Conservation (phyloP, 2,888 invertebrate species). For the Notocelia uddmanniana region DNA sequence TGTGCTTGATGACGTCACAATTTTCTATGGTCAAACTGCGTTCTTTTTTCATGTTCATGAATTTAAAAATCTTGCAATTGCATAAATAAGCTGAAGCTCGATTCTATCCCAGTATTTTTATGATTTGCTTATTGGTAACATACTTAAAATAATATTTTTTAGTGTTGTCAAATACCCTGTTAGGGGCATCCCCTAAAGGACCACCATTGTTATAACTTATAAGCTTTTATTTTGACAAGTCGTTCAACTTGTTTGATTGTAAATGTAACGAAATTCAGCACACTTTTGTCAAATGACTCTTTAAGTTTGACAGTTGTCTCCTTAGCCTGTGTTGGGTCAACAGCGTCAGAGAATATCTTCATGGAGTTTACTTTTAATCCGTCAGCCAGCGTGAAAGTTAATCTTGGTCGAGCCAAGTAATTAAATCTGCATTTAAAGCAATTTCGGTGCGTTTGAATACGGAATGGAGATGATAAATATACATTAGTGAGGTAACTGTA, state of each 20-base stretch:
- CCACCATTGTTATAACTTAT: no score
- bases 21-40: no score
- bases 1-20: no score
- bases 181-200: no score
- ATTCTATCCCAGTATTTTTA: no score
- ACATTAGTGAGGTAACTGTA: constrained; percentile 37
- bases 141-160: no score
- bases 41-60: no score
- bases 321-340: constrained; percentile 27
- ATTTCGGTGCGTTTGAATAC: constrained; percentile 30
- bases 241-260: not conserved
- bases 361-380: constrained; percentile 29
- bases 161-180: no score
- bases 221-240: not conserved
- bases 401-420: constrained; percentile 25
- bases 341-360: constrained; percentile 22
- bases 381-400: constrained; percentile 40
- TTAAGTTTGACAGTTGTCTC: constrained; percentile 18
- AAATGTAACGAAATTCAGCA: constrained; percentile 10
- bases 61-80: no score
- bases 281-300: constrained; percentile 36
- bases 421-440: constrained; percentile 37
- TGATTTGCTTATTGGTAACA: no score
- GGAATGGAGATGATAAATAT: constrained; percentile 15
- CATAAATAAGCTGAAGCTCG: no score